Evolutionary conservation across 2,888 invertebrate genomes (phyloP), one percentile per base, ranked within the genome.

Genomic region (Leptopilina syphax): DNA sequence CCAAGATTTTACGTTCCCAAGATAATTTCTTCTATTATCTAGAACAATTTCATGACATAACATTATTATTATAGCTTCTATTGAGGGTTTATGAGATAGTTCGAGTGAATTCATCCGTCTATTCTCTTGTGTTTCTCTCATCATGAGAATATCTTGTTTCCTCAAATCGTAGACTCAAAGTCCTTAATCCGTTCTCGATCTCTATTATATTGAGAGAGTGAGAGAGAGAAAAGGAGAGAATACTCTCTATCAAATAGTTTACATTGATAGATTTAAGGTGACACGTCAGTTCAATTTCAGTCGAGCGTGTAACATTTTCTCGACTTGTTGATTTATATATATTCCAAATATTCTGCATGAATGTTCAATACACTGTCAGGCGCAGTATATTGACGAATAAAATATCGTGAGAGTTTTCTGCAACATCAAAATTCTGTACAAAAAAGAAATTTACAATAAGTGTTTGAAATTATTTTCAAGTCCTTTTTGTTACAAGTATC

Each of bases 271-370:
- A 54, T 47, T 24, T 13, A 70, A 70, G 70, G 34, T 68, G 68
- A 24, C 68, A 67, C 44, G 18, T 47, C 50, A 9, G 50, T 70
- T 70, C 70, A 70, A 13, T 70, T 54, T 50, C 27, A 70, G 50
- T 70, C 12, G 70, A 54, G 70, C 50, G 54, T 70, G 54, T 27
- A 70, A 54, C 54, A 27, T 70, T 70, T 70, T 24, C 54, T 27
- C 54, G 68, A 5, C n/a, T 54, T 27, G 54, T 12, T 70, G 54
- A 70, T 70, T 54, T 70, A 70, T 13, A 73, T 8, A 73, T 8
- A 54, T 34, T 34, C 13, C 9, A 18, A 63, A 63, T 24, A 73
- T 57, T 70, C 47, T 50, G 70, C 27, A 50, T 54, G 70, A 57
- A 9, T 34, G 27, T n/a, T 12, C 70, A 18, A 54, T 34, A 54